Evolutionary conservation across 2,888 invertebrate genomes (phyloP).

Genomic region (Arge pagana): DNA sequence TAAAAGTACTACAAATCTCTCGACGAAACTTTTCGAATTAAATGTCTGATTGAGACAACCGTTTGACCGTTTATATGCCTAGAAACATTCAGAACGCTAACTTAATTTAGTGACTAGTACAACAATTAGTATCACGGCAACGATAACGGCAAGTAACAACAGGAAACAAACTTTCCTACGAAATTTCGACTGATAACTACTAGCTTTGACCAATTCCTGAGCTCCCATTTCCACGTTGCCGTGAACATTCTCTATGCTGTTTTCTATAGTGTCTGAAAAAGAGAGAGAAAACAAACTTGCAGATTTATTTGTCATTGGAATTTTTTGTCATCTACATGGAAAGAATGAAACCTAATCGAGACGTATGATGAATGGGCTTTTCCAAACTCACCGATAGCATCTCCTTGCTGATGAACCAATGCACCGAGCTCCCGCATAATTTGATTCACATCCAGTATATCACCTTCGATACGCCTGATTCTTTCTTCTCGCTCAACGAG

Average conservation of each 20-base stretch:
- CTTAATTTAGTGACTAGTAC: conserved; percentile 61
- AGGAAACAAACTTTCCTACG: conserved; percentile 76
- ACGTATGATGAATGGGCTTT: background rate
- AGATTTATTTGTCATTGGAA: background rate
- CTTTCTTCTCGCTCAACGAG: conserved; percentile 79
- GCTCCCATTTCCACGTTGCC: conserved; percentile 79
- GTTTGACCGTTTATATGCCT: conserved; percentile 37
- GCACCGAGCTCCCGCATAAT: conserved; percentile 78
- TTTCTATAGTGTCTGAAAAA: conserved; percentile 79
- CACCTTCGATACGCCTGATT: conserved; percentile 79
- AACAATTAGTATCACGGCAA: conserved; percentile 72
- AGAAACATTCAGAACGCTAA: conserved; percentile 48
- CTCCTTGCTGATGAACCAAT: conserved; percentile 74
- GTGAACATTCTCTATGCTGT: conserved; percentile 75
- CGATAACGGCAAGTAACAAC: conserved; percentile 68
- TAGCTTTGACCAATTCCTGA: conserved; percentile 80
- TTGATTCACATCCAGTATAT: conserved; percentile 81
- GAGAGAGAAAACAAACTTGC: conserved; percentile 30
- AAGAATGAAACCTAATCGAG: conserved; percentile 18
- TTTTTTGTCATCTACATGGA: background rate
- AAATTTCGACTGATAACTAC: conserved; percentile 76
- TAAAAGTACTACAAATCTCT: conserved; percentile 6
- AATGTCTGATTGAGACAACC: conserved; percentile 48
- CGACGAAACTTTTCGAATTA: conserved; percentile 4
- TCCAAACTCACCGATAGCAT: conserved; percentile 69